These are phyloP conservation scores for Xestia ashworthii DNA, from an alignment of 2,888 invertebrate genomes.

Conservation along the genomic window DNA sequence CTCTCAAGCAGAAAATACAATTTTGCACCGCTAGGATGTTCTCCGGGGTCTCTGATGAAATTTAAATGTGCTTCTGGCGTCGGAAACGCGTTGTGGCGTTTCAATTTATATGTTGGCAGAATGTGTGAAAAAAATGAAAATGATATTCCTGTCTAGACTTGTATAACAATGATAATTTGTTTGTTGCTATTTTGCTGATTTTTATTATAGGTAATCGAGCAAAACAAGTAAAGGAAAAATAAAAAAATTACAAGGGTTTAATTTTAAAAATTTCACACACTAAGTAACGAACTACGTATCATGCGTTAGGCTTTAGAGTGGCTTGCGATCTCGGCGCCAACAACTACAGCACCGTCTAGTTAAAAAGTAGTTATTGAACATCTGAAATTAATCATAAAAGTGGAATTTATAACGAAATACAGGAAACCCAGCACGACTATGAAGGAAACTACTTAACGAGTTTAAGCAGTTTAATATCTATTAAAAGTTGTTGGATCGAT, in stretches of 20 bases:
- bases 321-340: background rate
- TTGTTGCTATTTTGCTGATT: background rate
- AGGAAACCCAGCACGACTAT: background rate
- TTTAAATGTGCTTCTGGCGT: slow-evolving; percentile 75
- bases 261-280: background rate
- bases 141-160: slow-evolving; percentile 47
- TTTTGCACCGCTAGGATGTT: slow-evolving; percentile 74
- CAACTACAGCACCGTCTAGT: background rate
- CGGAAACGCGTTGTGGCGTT: slow-evolving; percentile 75
- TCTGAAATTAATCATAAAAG: background rate
- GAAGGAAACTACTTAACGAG: background rate
- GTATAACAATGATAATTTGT: too few relatives aligned
- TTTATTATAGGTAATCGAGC: background rate
- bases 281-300: background rate
- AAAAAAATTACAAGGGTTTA: background rate
- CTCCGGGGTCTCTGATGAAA: slow-evolving; percentile 77
- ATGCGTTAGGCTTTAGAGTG: too few relatives aligned
- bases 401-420: background rate
- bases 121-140: slow-evolving; percentile 45
- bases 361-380: background rate
- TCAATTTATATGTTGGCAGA: slow-evolving; percentile 77
- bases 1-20: slow-evolving; percentile 79
- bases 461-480: background rate
- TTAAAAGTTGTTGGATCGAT: background rate
- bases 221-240: background rate